Percentiles rank a stretch among this genome's conserved stretches.
Conservation (phyloP, 2,113 vertebrate species). For the Reinhardtius hippoglossoides region DNA sequence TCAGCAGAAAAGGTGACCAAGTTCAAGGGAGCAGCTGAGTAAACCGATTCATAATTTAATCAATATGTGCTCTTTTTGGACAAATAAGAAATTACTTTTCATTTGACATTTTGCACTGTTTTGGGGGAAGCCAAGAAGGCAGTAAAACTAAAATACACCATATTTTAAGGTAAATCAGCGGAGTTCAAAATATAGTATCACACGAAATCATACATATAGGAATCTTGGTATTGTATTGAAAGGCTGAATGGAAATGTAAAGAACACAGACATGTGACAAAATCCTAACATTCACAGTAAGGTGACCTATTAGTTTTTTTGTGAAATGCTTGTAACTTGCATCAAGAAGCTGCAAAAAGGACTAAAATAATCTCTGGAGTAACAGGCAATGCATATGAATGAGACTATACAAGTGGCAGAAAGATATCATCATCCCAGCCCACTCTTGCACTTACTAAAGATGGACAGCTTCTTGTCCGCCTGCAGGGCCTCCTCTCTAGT, state of each 20-base stretch:
- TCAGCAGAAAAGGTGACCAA: neutral
- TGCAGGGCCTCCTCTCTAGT: conserved; percentile 97
- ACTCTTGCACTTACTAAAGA: conserved; percentile 89
- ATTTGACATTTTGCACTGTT: neutral
- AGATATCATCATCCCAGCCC: neutral
- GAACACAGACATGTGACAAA: too few relatives aligned
- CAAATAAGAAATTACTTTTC: neutral
- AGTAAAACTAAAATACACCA: neutral
- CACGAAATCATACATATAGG: too few relatives aligned
- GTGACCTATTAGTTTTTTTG: neutral
- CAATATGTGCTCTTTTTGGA: neutral
- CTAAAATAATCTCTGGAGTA: neutral
- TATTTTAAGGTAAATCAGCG: neutral
- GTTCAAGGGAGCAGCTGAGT: neutral
- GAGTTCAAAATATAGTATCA: neutral
- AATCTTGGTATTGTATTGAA: too few relatives aligned
- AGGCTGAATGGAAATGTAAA: too few relatives aligned
- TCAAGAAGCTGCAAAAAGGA: neutral
- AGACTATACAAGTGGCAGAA: neutral
- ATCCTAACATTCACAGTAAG: too few relatives aligned
- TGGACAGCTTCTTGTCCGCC: conserved; percentile 96
- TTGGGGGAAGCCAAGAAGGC: neutral
- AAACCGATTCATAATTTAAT: neutral
- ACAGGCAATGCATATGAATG: neutral
- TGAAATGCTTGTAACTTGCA: neutral